phyloP scores from a whole-genome alignment of 1,140 invertebrate species.

The Drosophila sp. region DNA sequence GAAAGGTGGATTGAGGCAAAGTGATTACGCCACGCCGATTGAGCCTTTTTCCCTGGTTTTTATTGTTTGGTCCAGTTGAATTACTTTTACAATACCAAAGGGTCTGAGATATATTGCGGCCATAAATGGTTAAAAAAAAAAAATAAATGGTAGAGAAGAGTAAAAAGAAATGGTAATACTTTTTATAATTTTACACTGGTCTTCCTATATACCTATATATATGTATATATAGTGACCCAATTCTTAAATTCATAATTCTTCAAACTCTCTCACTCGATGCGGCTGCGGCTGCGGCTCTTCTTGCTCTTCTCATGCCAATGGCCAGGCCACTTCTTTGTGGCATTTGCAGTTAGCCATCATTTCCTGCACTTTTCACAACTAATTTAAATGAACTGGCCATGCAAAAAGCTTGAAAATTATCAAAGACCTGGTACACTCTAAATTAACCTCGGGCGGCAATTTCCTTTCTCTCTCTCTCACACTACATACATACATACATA shows the following conservation, averaged over 20 bases:
- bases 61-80: conserved; percentile 47
- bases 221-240: neutral
- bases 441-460: conserved; percentile 33
- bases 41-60: conserved; percentile 52
- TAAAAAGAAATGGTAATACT: neutral
- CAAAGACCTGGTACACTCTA: conserved; percentile 41
- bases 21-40: conserved; percentile 41
- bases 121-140: neutral
- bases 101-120: conserved; percentile 4
- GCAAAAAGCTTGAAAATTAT: conserved; percentile 19
- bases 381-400: conserved; percentile 28
- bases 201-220: neutral
- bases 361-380: conserved; percentile 28
- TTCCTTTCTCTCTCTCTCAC: conserved; percentile 23
- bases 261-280: neutral
- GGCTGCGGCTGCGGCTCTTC: too few species aligned
- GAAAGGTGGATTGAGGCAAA: conserved; percentile 47
- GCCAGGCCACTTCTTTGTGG: neutral
- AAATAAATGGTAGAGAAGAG: neutral
- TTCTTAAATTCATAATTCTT: neutral
- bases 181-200: neutral
- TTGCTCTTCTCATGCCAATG: neutral
- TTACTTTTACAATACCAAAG: conserved; percentile 32
- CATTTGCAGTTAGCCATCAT: conserved; percentile 16
- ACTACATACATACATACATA: neutral